Evolutionary conservation across 2,797 vertebrate genomes (phyloP).

Genomic region (Ctenopoma multispine): DNA sequence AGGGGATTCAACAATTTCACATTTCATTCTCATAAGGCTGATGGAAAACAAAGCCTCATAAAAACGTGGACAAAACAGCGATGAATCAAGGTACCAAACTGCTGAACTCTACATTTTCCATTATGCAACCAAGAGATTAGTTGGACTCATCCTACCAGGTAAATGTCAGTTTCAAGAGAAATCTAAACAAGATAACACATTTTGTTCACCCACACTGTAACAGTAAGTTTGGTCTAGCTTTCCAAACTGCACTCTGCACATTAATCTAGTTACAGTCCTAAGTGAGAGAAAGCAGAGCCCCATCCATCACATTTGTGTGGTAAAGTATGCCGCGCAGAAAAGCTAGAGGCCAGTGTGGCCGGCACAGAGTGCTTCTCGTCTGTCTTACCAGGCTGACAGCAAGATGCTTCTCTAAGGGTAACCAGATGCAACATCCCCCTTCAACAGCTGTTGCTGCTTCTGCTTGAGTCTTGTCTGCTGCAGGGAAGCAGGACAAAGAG

Average conservation of each 20-base stretch:
- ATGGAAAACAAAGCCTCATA: too few relatives aligned
- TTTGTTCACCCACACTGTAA: background rate
- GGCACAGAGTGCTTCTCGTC: slow-evolving; percentile 9
- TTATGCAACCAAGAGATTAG: too few relatives aligned
- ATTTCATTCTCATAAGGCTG: too few relatives aligned
- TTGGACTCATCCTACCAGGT: too few relatives aligned
- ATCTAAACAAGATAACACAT: too few relatives aligned
- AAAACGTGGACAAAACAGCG: too few relatives aligned
- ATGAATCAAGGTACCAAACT: too few relatives aligned
- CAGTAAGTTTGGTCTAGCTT: background rate
- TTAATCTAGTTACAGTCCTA: background rate
- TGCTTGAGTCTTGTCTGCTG: slow-evolving; percentile 32
- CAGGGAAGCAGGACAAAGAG: slow-evolving; percentile 50
- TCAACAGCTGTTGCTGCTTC: slow-evolving; percentile 57
- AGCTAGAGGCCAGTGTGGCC: background rate
- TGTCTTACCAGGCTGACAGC: slow-evolving; percentile 23
- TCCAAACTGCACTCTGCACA: background rate
- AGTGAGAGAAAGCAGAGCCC: background rate
- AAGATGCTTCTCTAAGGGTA: slow-evolving; percentile 33
- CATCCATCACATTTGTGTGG: slow-evolving; percentile 3
- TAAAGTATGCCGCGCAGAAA: background rate
- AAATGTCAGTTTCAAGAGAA: too few relatives aligned
- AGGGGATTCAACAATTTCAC: too few relatives aligned
- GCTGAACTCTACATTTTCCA: too few relatives aligned
- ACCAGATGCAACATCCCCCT: slow-evolving; percentile 24